Percentiles rank a stretch among this genome's conserved stretches.
These are phyloP conservation scores for Atta cephalotes DNA, from an alignment of 1,140 invertebrate genomes.

Conservation along the genomic window DNA sequence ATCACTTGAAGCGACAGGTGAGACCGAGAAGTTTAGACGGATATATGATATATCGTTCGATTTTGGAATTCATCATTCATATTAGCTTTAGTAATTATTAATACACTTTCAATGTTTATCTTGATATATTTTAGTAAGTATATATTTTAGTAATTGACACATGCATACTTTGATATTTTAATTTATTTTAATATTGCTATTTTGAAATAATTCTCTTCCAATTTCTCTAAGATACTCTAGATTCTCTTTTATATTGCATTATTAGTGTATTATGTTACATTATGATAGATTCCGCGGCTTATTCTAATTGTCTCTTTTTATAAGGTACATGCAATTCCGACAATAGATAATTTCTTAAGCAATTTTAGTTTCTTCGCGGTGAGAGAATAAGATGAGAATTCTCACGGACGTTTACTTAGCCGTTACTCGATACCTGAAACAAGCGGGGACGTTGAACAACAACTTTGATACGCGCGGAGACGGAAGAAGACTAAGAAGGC, in stretches of 20 bases:
- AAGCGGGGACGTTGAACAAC: conserved; percentile 47
- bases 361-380: background rate
- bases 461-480: conserved; percentile 67
- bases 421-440: conserved; percentile 55
- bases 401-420: conserved; percentile 26
- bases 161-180: background rate
- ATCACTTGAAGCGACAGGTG: conserved; percentile 41
- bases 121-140: background rate
- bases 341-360: background rate
- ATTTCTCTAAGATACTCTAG: background rate
- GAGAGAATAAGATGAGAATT: conserved; percentile 6
- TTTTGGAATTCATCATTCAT: background rate
- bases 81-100: background rate
- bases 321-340: background rate
- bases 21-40: background rate
- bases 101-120: background rate
- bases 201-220: background rate
- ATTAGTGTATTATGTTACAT: background rate
- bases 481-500: conserved; percentile 66
- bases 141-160: too few species aligned
- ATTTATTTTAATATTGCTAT: background rate
- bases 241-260: background rate
- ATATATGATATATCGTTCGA: background rate
- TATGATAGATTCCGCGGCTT: background rate
- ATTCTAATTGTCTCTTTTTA: background rate